Percentiles rank a stretch among this genome's conserved stretches.
phyloP scores from a whole-genome alignment of 1,140 invertebrate species.

The Samia ricini region DNA sequence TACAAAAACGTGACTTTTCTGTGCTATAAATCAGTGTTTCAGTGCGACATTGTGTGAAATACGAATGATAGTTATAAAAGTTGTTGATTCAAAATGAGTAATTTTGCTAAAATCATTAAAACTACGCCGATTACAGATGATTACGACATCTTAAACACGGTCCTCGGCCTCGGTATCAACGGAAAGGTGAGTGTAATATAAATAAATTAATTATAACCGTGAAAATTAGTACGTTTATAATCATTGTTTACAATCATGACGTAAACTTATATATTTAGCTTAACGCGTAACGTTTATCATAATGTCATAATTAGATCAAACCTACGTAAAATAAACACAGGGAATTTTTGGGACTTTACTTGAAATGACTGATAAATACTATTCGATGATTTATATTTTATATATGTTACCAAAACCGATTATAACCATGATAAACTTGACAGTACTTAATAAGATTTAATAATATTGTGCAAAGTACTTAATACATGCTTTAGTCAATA shows the following conservation, averaged over 20 bases:
- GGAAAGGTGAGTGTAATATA: constrained; percentile 86
- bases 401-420: no score
- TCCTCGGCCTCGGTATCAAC: constrained; percentile 98
- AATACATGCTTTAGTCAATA: no score
- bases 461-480: no score
- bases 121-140: constrained; percentile 91
- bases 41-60: constrained; percentile 10
- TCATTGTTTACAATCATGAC: constrained; percentile 47
- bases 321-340: not conserved
- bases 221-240: not conserved
- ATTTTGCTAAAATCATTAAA: constrained; percentile 80
- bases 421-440: no score
- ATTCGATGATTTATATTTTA: no score
- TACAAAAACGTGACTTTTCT: not conserved
- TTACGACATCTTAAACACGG: constrained; percentile 95
- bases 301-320: not conserved
- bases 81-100: constrained; percentile 59
- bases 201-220: constrained; percentile 7
- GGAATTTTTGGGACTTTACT: not conserved
- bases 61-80: constrained; percentile 12
- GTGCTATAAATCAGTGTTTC: constrained; percentile 3
- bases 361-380: no score
- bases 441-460: no score
- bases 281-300: constrained; percentile 15
- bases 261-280: constrained; percentile 55